Evolutionary conservation across 2,113 vertebrate genomes (phyloP), one percentile per base, ranked within the genome.

Genomic region (Coreoperca whiteheadi): DNA sequence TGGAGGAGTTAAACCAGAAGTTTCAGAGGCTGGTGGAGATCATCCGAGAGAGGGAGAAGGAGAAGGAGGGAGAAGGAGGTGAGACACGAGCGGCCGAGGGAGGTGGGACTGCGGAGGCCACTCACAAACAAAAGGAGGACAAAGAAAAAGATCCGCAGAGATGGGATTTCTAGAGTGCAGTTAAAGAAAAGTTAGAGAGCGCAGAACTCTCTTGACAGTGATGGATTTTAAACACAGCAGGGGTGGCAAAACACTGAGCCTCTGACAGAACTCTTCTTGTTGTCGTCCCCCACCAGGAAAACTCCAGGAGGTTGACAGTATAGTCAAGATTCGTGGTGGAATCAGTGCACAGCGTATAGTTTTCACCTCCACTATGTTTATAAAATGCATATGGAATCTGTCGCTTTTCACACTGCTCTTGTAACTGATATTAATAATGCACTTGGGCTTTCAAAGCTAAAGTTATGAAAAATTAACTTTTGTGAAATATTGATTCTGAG

Each of bases 21-120:
- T 97, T 98, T 84, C 92, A 92, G 82, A 95, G 94, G 83, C 94
- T 97, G 90, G 95, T 97, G 4, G 96, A 97, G 91, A 95, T 98
- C 70, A 97, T 97, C 20, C 83, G 75, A 60, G 91, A 96, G 94
- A 89, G 95, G 84, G 94, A 95, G 86, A 75, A 85, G 86, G 89
- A 94, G 85, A 92, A 73, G 75, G 86, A 84, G 48, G 30, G 18
- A 57, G 79, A 57, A 14, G 60, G 68, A 32, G 21, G 79, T 70
- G 37, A 6, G 39, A 25, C 54, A 3, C 0, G 20, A 15, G 79
- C 7, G 6, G 23, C 23, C 1, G 74, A 83, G 51, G 61, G 39
- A 37, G 79, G 68, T 3, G 60, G 72, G 12, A 69, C 54, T 1
- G 71, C 46, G 43, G 61, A 78, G 69, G 69, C 43, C 4, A 12